Base-by-base conservation (phyloP, 2,113 vertebrate species). In the Corythornis vintsioides region DNA sequence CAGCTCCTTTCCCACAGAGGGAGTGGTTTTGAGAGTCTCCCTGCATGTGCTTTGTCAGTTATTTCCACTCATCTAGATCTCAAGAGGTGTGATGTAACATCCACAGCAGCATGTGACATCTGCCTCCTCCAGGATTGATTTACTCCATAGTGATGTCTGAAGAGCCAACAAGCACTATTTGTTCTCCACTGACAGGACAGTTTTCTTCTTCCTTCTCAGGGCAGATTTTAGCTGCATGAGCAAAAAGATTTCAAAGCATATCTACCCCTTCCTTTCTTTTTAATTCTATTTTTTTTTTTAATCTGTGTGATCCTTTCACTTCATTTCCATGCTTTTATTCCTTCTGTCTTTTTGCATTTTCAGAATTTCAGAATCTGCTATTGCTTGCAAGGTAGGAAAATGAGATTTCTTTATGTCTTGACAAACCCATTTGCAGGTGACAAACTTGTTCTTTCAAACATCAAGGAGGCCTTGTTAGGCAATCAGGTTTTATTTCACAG, bases 401-500 rank as follows among this genome's bases (percentile, higher is more conserved):
- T 38, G 43, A 88, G 89, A 50, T 90, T 77, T 72, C 66, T 53
- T 75, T 86, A 48, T 59, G 75, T 66, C 61, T 69, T 70, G 4
- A 59, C 52, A 81, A 63, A 84, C 15, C 22, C 31, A 60, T 72
- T 93, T 85, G 86, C 56, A 83, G 78, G 63, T 94, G 82, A 80
- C 75, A 89, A 92, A 73, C 88, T 71, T 87, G 43, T 45, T 76
- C 83, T 92, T 90, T 92, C 70, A 87, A 17, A 43, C 52, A 47
- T 88, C 76, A 64, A 24, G 66, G 67, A 92, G 66, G 42, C 43
- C 53, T 55, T 88, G 13, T 85, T 61, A 86, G 78, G 75, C 80
- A 92, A 50, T 87, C 55, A 47, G 61, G 56, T 86, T 92, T 80
- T 73, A 45, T 95, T 89, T 69, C 76, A 84, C 33, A 82, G 77